Percentiles rank a stretch among this genome's conserved stretches.
Conservation (phyloP, 1,140 invertebrate species). For the Cardiocondyla obscurior region DNA sequence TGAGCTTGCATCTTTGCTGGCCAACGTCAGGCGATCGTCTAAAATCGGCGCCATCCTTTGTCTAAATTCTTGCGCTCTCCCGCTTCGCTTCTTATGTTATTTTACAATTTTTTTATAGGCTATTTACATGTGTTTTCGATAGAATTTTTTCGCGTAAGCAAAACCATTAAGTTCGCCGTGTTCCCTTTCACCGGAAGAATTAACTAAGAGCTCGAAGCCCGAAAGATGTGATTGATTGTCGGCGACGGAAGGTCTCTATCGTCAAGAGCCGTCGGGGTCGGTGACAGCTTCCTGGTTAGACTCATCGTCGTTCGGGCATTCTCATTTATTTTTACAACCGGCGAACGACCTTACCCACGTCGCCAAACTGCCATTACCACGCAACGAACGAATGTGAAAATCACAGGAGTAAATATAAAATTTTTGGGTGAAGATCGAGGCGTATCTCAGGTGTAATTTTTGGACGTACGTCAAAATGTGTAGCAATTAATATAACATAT, state of each 20-base stretch:
- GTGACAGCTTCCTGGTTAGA: conserved; percentile 56
- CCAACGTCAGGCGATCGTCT: conserved; percentile 68
- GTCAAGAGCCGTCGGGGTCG: conserved; percentile 7
- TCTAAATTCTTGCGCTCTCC: conserved; percentile 75
- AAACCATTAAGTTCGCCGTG: conserved; percentile 3
- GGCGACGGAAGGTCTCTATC: conserved; percentile 30
- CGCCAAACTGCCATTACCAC: conserved; percentile 22
- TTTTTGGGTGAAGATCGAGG: conserved; percentile 45
- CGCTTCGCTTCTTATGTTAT: conserved; percentile 72
- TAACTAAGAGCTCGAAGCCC: conserved; percentile 13
- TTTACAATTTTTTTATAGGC: conserved; percentile 64
- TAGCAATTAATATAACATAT: conserved; percentile 16
- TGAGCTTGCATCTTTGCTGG: conserved; percentile 13
- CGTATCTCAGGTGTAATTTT: conserved; percentile 57
- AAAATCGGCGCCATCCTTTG: conserved; percentile 73
- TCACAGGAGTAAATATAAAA: conserved; percentile 54
- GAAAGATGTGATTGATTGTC: conserved; percentile 59
- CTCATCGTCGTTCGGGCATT: background rate
- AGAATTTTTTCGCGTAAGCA: conserved; percentile 39
- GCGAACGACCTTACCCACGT: background rate
- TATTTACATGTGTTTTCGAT: conserved; percentile 30
- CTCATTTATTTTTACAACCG: background rate
- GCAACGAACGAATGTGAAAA: conserved; percentile 41
- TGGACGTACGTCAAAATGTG: conserved; percentile 43
- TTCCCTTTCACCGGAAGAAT: conserved; percentile 2